Evolutionary conservation across 2,113 vertebrate species (phyloP).

Genomic region (Stegastes partitus): DNA sequence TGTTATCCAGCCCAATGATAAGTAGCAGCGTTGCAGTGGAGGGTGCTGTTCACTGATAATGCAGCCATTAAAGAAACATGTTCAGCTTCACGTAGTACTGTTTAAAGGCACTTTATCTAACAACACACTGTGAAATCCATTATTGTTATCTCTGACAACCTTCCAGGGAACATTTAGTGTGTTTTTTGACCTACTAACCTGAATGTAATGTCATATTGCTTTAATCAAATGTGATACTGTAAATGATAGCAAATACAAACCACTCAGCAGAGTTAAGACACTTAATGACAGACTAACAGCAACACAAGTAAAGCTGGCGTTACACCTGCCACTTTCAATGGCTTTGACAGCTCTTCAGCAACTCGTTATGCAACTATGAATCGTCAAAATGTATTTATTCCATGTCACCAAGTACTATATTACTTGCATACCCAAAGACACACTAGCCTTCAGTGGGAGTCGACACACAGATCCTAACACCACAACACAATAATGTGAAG

Average conservation of each 20-base stretch:
- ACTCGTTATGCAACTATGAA: neutral
- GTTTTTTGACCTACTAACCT: neutral
- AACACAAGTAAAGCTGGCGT: neutral
- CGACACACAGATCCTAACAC: constrained; percentile 17
- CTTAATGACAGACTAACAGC: no score
- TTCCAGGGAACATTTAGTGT: neutral
- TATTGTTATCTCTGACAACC: constrained; percentile 39
- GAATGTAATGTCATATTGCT: neutral
- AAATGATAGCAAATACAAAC: no score
- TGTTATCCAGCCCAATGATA: constrained; percentile 33
- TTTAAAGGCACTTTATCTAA: constrained; percentile 42
- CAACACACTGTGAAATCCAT: constrained; percentile 28
- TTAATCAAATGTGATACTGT: no score
- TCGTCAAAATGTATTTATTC: neutral
- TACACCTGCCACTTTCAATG: neutral
- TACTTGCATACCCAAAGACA: constrained; percentile 36
- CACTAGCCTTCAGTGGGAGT: constrained; percentile 22
- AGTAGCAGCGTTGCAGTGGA: constrained; percentile 11
- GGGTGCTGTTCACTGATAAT: constrained; percentile 51
- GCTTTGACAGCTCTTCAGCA: neutral
- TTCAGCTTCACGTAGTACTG: constrained; percentile 7
- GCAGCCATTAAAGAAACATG: constrained; percentile 30
- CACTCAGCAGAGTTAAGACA: neutral
- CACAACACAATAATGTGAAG: constrained; percentile 52
- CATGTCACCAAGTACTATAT: constrained; percentile 9